Conservation (phyloP, 2,888 invertebrate species). For the Prosopocoilus inquinatus region DNA sequence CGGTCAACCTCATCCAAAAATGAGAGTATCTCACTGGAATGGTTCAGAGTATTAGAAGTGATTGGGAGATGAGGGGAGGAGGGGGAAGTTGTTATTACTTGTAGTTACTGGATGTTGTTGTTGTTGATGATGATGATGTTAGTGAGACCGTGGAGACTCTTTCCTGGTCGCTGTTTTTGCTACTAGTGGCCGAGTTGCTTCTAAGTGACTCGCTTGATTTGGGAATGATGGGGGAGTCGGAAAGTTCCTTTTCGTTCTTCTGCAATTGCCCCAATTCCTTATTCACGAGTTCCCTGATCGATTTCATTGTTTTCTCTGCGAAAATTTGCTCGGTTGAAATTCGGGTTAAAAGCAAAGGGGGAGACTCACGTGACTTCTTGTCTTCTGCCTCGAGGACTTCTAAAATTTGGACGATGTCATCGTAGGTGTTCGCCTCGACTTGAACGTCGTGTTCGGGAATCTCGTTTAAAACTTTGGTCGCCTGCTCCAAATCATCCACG, state of each 20-base stretch:
- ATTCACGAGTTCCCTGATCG: conserved; percentile 42
- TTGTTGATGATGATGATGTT: conserved; percentile 23
- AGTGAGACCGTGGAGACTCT: conserved; percentile 20
- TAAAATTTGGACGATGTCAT: conserved; percentile 52
- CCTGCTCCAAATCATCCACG: conserved; percentile 26
- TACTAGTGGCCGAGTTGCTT: conserved; percentile 7
- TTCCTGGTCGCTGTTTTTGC: conserved; percentile 18
- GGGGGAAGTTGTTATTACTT: conserved; percentile 27
- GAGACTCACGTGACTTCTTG: conserved; percentile 45
- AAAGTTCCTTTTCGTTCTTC: not conserved
- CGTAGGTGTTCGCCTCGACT: conserved; percentile 39
- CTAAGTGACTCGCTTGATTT: not conserved
- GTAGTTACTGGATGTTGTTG: conserved; percentile 28
- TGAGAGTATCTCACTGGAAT: conserved; percentile 62
- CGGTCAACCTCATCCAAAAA: conserved; percentile 65
- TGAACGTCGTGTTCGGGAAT: conserved; percentile 31
- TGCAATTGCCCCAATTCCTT: conserved; percentile 29
- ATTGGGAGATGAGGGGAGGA: no score
- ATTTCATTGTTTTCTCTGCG: conserved; percentile 42
- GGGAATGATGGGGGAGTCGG: no score
- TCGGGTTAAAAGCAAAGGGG: not conserved
- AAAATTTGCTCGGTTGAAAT: conserved; percentile 4
- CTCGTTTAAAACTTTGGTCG: conserved; percentile 4
- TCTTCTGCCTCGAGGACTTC: conserved; percentile 52
- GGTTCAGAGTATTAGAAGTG: not conserved